phyloP scores from a whole-genome alignment of 2,888 invertebrate species.

The Cantharis nigra region DNA sequence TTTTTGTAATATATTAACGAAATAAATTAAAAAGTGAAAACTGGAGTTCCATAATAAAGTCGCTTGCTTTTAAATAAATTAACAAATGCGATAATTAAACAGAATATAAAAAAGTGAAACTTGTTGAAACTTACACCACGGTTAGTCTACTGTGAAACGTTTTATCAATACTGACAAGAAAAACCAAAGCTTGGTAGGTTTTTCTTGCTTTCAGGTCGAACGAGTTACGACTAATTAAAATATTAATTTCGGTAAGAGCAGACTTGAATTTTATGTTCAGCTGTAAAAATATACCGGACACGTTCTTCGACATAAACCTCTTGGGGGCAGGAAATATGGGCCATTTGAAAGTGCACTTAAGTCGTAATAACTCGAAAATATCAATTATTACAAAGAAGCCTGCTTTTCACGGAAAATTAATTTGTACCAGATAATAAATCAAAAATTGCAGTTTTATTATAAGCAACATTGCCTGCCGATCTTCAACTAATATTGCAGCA shows the following conservation, averaged over 20 bases:
- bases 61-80: not conserved
- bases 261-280: not conserved
- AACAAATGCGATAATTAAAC: not conserved
- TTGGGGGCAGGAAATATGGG: not conserved
- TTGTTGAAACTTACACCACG: not conserved
- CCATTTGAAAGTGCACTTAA: not conserved
- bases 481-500: too few species aligned
- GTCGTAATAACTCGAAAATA: not conserved
- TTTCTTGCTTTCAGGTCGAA: not conserved
- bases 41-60: not conserved
- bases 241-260: not conserved
- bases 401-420: not conserved
- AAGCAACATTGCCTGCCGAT: too few species aligned
- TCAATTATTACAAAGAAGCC: not conserved
- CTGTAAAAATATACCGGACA: not conserved
- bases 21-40: not conserved
- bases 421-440: not conserved
- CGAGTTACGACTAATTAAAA: not conserved
- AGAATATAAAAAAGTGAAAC: not conserved
- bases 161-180: not conserved
- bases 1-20: not conserved
- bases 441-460: not conserved
- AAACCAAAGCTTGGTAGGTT: not conserved
- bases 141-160: not conserved
- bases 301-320: not conserved